Evolutionary conservation across 1,140 invertebrate species (phyloP), one percentile per base, ranked within the genome.

Genomic region (Lepidotrigona ventralis): DNA sequence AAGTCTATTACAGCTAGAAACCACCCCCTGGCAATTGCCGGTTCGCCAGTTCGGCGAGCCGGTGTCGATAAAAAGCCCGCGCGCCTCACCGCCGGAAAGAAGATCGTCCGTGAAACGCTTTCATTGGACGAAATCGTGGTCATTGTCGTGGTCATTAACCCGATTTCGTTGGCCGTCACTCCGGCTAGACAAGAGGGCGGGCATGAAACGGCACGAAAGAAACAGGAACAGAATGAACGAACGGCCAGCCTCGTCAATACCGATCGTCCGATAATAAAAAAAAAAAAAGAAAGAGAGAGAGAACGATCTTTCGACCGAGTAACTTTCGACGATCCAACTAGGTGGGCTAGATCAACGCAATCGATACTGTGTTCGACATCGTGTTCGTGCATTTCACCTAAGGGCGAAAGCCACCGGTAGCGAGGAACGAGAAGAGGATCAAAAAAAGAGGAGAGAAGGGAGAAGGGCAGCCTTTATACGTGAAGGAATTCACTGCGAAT

Each of bases 91-190:
- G 1, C 73, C 73, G 81, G 75, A 78, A 70, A 39, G 64, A 70
- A 56, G 53, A 75, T 86, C 76, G 53, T 23, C 29, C 75, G 63
- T 75, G 58, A 84, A 46, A 74, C 53, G 51, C 58, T 69, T 86
- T 84, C 86, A 64, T 82, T 75, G 73, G 58, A 58, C 64, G 64
- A 70, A 79, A 84, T 86, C 73, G 79, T 68, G 39, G 56, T 68
- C 81, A 84, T 89, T 84, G 84, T 86, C 75, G 64, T 56, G 74
- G 51, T 69, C 84, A 81, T 86, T 88, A 74, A 80, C 81, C 82
- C 75, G 84, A 86, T 83, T 88, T 80, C 60, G 60, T 54, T 54
- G 53, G 63, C 63, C 56, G 58, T 54, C 63, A 71, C 64, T 23
- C 39, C 54, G 46, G 26, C 12, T 17, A 39, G 26, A 72, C 79